These are phyloP conservation scores for Cyrtodaria siliqua DNA, from an alignment of 2,888 invertebrate species.

Conservation along the genomic window DNA sequence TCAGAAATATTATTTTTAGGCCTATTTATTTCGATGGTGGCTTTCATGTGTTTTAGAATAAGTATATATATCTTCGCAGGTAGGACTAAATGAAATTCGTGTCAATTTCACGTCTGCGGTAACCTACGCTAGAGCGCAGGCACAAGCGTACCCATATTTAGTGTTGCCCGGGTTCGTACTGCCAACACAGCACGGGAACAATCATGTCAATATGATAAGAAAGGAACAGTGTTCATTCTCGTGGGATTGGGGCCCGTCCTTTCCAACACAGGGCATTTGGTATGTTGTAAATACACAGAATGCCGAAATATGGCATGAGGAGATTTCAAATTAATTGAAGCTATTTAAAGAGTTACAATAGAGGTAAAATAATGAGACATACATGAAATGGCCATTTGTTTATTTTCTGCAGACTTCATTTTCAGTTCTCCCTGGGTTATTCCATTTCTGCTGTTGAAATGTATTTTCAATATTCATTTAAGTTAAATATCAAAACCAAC, in stretches of 20 bases:
- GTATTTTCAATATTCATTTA: too few species aligned
- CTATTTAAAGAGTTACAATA: too few species aligned
- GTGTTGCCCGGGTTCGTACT: slow-evolving; percentile 92
- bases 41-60: too few species aligned
- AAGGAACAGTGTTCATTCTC: slow-evolving; percentile 93
- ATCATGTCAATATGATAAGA: slow-evolving; percentile 94
- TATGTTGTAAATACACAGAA: slow-evolving; percentile 84
- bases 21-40: too few species aligned
- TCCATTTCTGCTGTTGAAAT: too few species aligned
- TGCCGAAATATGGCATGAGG: background rate
- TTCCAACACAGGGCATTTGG: slow-evolving; percentile 97
- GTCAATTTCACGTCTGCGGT: slow-evolving; percentile 90
- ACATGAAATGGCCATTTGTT: too few species aligned
- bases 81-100: slow-evolving; percentile 88
- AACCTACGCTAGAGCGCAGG: slow-evolving; percentile 87
- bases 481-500: too few species aligned
- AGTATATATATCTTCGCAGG: slow-evolving; percentile 61
- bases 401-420: too few species aligned
- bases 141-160: slow-evolving; percentile 69
- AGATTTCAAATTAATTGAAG: too few species aligned
- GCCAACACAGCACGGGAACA: slow-evolving; percentile 93
- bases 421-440: too few species aligned
- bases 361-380: too few species aligned
- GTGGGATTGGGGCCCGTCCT: slow-evolving; percentile 99
- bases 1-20: too few species aligned